phyloP scores from a whole-genome alignment of 2,888 invertebrate genomes.

The Coelopa pilipes region DNA sequence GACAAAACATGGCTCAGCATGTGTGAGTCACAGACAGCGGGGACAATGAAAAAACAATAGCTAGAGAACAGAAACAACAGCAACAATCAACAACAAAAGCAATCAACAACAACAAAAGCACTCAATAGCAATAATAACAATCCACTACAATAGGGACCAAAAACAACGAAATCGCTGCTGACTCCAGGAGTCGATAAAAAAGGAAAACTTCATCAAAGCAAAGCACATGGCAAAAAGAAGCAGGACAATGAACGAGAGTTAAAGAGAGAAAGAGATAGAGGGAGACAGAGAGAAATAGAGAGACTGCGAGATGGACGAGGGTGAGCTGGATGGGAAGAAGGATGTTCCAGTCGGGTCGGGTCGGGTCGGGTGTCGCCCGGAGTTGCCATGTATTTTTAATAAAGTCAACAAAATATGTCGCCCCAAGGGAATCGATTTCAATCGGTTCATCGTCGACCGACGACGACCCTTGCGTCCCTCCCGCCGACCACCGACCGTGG shows the following conservation, averaged over 20 bases:
- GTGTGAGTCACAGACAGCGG: not conserved
- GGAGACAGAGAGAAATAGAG: not conserved
- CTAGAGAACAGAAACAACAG: not conserved
- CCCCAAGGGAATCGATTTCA: not conserved
- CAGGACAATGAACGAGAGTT: not conserved
- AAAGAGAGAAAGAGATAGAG: not conserved
- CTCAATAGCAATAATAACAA: not conserved
- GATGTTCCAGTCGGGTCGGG: no score
- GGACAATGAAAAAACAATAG: not conserved
- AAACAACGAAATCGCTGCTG: not conserved
- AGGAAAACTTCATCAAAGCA: not conserved
- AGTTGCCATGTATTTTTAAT: slow-evolving; percentile 7
- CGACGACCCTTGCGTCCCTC: no score
- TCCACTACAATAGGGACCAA: not conserved
- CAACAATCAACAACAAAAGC: not conserved
- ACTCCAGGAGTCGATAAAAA: not conserved
- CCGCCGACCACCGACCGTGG: no score
- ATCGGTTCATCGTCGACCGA: no score
- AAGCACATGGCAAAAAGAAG: not conserved
- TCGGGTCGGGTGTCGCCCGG: no score
- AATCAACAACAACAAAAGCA: not conserved
- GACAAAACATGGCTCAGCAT: no score
- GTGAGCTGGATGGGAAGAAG: not conserved
- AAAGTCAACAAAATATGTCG: slow-evolving; percentile 9
- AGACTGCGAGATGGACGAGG: no score